phyloP scores from a whole-genome alignment of 2,113 vertebrate genomes.

The Nymphicus hollandicus region DNA sequence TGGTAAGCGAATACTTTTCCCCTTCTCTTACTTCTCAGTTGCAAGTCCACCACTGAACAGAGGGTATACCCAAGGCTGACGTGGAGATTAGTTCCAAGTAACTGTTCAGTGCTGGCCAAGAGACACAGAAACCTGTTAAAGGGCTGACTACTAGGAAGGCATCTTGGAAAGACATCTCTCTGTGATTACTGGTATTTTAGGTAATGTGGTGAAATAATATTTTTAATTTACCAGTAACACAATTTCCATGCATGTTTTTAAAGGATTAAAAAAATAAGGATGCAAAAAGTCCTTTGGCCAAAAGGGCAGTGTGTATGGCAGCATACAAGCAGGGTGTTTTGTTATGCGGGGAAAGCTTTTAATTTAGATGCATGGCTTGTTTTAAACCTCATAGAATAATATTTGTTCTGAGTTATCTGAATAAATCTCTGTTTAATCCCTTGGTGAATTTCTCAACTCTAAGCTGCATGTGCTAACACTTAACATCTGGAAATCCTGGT shows the following conservation, averaged over 20 bases:
- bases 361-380: slow-evolving; percentile 12
- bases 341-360: neutral
- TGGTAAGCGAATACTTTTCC: neutral
- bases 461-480: neutral
- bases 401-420: slow-evolving; percentile 39
- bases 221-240: neutral
- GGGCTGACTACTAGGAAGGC: neutral
- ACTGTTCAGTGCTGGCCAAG: neutral
- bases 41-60: too few species aligned
- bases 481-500: slow-evolving; percentile 34
- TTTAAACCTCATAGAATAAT: neutral
- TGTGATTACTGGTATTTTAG: neutral
- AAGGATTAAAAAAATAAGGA: accelerated
- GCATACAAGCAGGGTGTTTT: neutral
- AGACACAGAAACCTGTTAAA: neutral
- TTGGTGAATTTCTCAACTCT: neutral
- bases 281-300: neutral
- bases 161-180: neutral
- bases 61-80: neutral
- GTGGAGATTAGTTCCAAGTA: neutral
- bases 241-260: neutral
- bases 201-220: neutral
- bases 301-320: neutral
- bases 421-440: slow-evolving; percentile 47
- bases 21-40: neutral